A percentile compares a stretch with the other conserved stretches of the same genome.
phyloP scores from a whole-genome alignment of 2,797 vertebrate genomes.

The Enoplosus armatus region DNA sequence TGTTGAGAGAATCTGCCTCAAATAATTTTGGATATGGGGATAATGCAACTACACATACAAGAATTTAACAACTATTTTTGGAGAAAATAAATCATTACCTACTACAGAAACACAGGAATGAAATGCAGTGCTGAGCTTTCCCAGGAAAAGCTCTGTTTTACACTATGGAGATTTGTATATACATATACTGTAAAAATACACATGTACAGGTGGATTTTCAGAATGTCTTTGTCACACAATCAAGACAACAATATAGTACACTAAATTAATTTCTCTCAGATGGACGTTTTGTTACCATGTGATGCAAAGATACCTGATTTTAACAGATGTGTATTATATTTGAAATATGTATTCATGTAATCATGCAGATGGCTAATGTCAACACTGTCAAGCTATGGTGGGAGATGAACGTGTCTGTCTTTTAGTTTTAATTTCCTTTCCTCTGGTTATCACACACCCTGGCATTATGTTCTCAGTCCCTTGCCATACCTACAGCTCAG shows the following conservation, averaged over 20 bases:
- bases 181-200: constrained; percentile 35
- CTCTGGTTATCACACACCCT: constrained; percentile 8
- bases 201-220: constrained; percentile 22
- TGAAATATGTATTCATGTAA: constrained; percentile 6
- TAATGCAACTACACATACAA: neutral
- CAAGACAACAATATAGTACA: constrained; percentile 14
- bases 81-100: constrained; percentile 11
- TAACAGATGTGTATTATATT: constrained; percentile 31
- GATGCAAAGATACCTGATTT: constrained; percentile 27
- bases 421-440: constrained; percentile 23
- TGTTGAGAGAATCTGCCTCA: constrained; percentile 27
- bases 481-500: neutral
- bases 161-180: constrained; percentile 29
- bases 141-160: neutral
- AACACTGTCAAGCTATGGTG: neutral
- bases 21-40: constrained; percentile 7
- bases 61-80: constrained; percentile 29
- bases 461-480: neutral
- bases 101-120: constrained; percentile 4
- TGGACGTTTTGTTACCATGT: constrained; percentile 35
- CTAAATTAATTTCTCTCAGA: constrained; percentile 16
- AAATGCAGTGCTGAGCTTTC: neutral
- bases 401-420: constrained; percentile 1
- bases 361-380: constrained; percentile 6
- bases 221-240: constrained; percentile 21